phyloP scores from a whole-genome alignment of 2,797 vertebrate genomes.

The Phalanger gymnotis region DNA sequence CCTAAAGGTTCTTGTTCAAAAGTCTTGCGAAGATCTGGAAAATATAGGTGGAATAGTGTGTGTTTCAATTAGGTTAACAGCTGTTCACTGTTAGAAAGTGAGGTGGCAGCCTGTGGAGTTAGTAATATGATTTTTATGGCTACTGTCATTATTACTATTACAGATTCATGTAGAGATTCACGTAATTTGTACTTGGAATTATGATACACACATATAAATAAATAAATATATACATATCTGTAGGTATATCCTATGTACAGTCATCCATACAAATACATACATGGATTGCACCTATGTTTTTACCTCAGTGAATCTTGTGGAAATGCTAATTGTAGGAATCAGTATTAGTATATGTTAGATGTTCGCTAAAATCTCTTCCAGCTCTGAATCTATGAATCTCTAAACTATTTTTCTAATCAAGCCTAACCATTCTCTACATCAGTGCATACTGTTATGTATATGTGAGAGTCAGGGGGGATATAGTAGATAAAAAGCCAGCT shows the following conservation, averaged over 20 bases:
- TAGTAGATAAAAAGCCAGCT: neutral
- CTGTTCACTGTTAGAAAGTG: neutral
- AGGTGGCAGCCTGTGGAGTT: neutral
- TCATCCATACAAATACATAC: neutral
- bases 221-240: neutral
- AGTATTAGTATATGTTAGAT: neutral
- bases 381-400: neutral
- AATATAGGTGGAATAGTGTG: constrained; percentile 5
- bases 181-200: neutral
- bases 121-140: constrained; percentile 30
- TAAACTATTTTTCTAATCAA: neutral
- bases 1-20: constrained; percentile 99
- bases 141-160: neutral
- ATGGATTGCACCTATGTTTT: constrained; percentile 5
- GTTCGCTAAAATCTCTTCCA: neutral
- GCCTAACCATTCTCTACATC: neutral
- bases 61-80: constrained; percentile 45
- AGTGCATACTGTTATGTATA: neutral
- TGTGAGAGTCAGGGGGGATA: neutral
- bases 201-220: neutral
- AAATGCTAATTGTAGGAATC: neutral
- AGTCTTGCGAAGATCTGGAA: constrained; percentile 94
- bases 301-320: constrained; percentile 1
- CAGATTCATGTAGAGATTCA: neutral
- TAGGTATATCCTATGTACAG: too few species aligned